Evolutionary conservation across 2,797 vertebrate genomes (phyloP).

Genomic region (Tokudaia muenninki): DNA sequence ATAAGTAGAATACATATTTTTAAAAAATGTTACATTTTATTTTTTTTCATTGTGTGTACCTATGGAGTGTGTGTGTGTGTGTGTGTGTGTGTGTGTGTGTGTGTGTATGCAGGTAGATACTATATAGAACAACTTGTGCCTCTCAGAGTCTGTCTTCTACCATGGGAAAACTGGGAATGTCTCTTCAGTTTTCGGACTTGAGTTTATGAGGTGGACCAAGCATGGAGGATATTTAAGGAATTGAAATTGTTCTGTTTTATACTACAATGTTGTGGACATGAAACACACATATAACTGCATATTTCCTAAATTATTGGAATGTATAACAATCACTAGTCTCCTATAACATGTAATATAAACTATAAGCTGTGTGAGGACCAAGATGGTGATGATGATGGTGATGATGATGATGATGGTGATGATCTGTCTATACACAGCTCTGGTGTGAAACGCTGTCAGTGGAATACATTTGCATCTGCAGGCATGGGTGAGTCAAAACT

Average conservation of each 20-base stretch:
- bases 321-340: background rate
- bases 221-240: background rate
- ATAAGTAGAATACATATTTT: background rate
- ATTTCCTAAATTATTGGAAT: background rate
- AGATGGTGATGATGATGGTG: too few species aligned
- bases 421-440: background rate
- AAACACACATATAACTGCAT: background rate
- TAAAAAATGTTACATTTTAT: too few species aligned
- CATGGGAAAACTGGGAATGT: too few species aligned
- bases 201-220: background rate
- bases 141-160: background rate
- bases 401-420: too few species aligned
- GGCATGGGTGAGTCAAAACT: accelerated
- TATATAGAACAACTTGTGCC: background rate
- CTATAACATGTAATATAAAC: background rate
- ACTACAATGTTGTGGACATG: background rate
- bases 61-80: background rate
- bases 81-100: background rate
- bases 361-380: too few species aligned
- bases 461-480: background rate
- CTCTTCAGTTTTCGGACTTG: background rate
- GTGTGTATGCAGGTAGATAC: background rate
- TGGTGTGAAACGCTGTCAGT: background rate
- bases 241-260: background rate
- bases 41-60: background rate